Base-by-base conservation (phyloP, 2,888 invertebrate genomes). In the Priocnemis perturbator region DNA sequence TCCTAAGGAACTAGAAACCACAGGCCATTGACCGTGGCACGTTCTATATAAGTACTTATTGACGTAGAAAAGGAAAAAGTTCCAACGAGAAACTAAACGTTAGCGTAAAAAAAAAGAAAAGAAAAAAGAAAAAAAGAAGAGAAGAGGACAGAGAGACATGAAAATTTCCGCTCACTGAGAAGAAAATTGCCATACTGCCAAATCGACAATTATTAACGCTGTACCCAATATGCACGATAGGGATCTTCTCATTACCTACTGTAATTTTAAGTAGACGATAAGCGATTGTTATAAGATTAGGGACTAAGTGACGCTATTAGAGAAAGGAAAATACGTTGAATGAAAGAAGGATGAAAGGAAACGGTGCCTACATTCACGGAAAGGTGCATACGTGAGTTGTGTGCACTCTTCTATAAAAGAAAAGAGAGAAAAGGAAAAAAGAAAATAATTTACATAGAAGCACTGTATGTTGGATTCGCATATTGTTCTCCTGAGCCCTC, bases 131-230 rank as follows among this genome's bases (percentile, higher is more conserved):
- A 57, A 14, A 50, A 9, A 37, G 14, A 37, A 37, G 37, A 37
- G 7, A 11, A 37, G 1, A 37, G 30, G 52, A 37, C 37, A 68
- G 17, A 78, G 72, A 77, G 72, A 77, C 77, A 79, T 79, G 80
- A 80, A 76, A 82, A 83, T 83, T 84, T 84, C 78, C 83, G 82
- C 83, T 86, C 81, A 83, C 82, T 78, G 77, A 84, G 76, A 83
- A 79, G 75, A 81, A 83, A 86, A 86, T 85, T 86, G 83, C 86
- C 85, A 85, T 87, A 89, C 89, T 89, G 89, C 89, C 89, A 89
- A 89, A 89, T 85, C 82, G 87, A 88, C 85, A 88, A 88, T 86
- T 87, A 85, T 79, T 81, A 85, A 81, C 77, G 82, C 84, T 85
- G 81, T 85, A 84, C 76, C 83, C 85, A 84, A 83, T 83, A 82